Evolutionary conservation across 2,888 invertebrate species (phyloP), one percentile per base, ranked within the genome.

Genomic region (Notodromas monacha): DNA sequence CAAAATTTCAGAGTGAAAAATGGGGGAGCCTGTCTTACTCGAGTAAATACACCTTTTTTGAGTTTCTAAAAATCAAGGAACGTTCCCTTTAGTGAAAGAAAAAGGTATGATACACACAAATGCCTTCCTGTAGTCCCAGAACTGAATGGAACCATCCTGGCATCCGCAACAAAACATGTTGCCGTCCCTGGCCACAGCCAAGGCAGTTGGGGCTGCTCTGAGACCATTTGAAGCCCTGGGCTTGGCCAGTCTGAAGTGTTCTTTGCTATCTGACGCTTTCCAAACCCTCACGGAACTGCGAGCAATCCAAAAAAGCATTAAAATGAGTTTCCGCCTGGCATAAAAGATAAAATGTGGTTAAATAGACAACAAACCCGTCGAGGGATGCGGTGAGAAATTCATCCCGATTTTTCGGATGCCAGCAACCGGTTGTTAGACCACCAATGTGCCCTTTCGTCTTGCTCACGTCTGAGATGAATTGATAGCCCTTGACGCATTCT

Each of bases 321-420:
- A n/a, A n/a, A n/a, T n/a, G n/a, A n/a, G n/a, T n/a, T n/a, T n/a
- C n/a, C n/a, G n/a, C n/a, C n/a, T n/a, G n/a, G n/a, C n/a, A n/a
- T n/a, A n/a, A n/a, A n/a, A n/a, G 8, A 44, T 37, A 28, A 31
- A 12, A 27, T 12, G 3, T 31, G 12, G 4, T 31, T 3, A 2
- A 15, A 26, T 4, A 13, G 14, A 12, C 15, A 16, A 34, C 45
- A 40, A 37, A 56, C 54, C 84, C 73, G 45, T 99, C 96, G 42
- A 74, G 65, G 1, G 84, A 69, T 40, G 77, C 73, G 0, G 96
- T 96, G 40, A 92, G 54, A 49, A 96, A 99, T 47, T 92, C 84
- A 38, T 79, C 73, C 34, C 67, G 65, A 2, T 62, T 60, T 38
- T 69, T 65, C 0, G 92, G 92, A 54, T 89, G 79, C 81, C 89